A percentile compares a stretch with the other conserved stretches of the same genome.
Conservation (phyloP, 2,113 vertebrate species). For the Macaca fascicularis region DNA sequence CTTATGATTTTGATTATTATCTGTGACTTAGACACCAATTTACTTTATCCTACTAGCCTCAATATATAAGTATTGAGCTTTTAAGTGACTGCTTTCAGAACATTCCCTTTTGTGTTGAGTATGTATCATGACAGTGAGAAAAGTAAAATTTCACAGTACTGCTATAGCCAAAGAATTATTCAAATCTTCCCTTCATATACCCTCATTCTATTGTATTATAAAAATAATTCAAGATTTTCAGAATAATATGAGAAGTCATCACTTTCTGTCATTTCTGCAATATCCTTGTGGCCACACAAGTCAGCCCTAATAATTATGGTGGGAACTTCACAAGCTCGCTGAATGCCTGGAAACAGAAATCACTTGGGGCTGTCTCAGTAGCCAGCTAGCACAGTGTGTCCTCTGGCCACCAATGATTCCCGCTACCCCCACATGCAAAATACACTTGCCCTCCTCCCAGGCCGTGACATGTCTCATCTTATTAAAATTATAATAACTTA, state of each 20-base stretch:
- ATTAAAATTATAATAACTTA: neutral
- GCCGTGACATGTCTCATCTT: too few relatives aligned
- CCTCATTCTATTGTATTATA: neutral
- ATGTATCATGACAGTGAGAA: neutral
- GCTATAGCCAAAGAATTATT: neutral
- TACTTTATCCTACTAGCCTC: neutral
- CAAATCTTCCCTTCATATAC: neutral
- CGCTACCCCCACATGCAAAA: neutral
- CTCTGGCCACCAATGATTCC: too few relatives aligned
- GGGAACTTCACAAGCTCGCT: neutral
- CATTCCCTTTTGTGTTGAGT: neutral
- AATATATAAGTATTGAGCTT: neutral
- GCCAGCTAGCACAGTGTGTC: rapidly evolving
- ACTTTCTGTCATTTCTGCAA: neutral
- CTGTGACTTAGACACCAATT: neutral
- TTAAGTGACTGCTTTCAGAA: neutral
- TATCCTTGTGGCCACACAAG: too few relatives aligned
- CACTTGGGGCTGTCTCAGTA: too few relatives aligned
- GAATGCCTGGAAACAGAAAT: neutral
- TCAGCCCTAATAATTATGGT: neutral
- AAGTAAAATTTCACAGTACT: neutral
- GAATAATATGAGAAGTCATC: neutral
- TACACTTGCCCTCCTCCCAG: neutral
- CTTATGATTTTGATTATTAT: neutral
- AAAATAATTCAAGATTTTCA: neutral